Evolutionary conservation across 53 echinoderm and acorn worm species (phyloP).

Genomic region (Holothuria scabra): DNA sequence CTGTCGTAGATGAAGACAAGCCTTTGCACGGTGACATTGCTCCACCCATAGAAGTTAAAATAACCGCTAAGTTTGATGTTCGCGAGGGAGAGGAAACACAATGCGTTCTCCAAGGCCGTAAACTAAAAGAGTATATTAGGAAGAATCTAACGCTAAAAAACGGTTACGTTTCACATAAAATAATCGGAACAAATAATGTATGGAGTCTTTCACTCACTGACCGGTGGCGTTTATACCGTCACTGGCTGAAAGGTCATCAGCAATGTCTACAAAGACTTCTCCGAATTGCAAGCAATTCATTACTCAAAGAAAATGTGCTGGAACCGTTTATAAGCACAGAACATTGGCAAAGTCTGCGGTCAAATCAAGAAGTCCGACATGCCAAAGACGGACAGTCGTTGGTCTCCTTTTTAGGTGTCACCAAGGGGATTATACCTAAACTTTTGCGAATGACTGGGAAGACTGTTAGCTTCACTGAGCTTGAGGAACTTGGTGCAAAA

Average conservation of each 20-base stretch:
- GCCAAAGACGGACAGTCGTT: neutral
- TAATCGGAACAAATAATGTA: constrained; percentile 25
- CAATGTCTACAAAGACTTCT: neutral
- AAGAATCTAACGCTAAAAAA: neutral
- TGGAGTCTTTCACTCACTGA: constrained; percentile 49
- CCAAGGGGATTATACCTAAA: too few relatives aligned
- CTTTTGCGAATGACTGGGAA: too few relatives aligned
- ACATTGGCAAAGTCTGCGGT: neutral
- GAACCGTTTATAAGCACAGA: neutral
- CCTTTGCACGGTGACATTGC: constrained; percentile 34
- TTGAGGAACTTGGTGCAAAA: too few relatives aligned
- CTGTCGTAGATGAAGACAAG: constrained; percentile 17
- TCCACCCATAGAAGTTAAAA: neutral
- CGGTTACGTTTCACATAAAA: neutral
- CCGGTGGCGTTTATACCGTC: constrained; percentile 75
- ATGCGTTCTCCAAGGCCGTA: neutral
- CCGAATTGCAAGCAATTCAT: neutral
- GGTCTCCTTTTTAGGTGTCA: neutral
- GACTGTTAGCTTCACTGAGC: too few relatives aligned
- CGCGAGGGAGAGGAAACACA: neutral
- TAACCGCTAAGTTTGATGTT: neutral
- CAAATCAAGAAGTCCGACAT: too few relatives aligned
- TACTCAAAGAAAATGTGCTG: neutral
- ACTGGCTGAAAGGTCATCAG: constrained; percentile 55
- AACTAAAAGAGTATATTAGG: constrained; percentile 5